Evolutionary conservation across 2,113 vertebrate species (phyloP), one percentile per base, ranked within the genome.

Genomic region (Raja brachyura): DNA sequence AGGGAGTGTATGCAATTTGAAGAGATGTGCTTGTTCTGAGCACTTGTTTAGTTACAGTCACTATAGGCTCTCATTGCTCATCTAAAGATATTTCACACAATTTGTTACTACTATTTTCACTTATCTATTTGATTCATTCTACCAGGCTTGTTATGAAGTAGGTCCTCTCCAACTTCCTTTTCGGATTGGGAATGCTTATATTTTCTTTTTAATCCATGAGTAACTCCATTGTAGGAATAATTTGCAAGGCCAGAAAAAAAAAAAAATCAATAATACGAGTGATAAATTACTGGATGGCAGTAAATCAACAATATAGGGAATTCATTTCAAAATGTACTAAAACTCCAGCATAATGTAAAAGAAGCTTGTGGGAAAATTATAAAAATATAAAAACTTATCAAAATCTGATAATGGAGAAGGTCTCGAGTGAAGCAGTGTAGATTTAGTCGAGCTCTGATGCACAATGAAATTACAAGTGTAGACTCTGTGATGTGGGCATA

Each of bases 1-100:
- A 56, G 79, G 48, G 79, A 83, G 79, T 56, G 20, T 10, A 83
- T 83, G 79, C 79, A 83, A 20, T 83, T 56, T 83, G 39, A 83
- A 83, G 39, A 83, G 10, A 8, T 31, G 8, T 33, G 11, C 11
- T 39, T 33, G 77, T 0, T 14, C 77, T 79, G 77, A 39, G 31
- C 77, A 11, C n/a, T 14, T 33, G 77, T 79, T 33, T 79, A 79
- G 77, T 33, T 79, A 33, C 76, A 56, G 54, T 83, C 79, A 48
- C 48, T 8, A 83, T 9, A 18, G 33, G 14, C 78, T 10, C 78
- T 20, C 14, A 48, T 11, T 81, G n/a, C 16, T 81, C 39, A 18
- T 81, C 39, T 81, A 39, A 81, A 81, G 78, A 81, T 56, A 3
- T 25, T 20, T 16, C 48, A 56, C 54, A 83, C 79, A 83, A 56